phyloP scores from a whole-genome alignment of 92 coral and sea anemone genomes.

The Siderastrea radians region DNA sequence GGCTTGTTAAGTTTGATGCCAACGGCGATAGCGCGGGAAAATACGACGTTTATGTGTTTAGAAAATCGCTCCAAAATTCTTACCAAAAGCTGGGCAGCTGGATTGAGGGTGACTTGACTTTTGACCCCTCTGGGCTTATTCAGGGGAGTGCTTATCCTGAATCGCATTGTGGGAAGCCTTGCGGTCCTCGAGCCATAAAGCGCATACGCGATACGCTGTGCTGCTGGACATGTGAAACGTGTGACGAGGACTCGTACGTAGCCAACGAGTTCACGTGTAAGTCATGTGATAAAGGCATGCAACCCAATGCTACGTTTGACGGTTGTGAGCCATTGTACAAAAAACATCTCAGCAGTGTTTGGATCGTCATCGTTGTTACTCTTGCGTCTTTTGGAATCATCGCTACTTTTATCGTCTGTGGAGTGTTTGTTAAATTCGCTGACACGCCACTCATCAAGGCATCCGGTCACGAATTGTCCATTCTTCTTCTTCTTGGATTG shows the following conservation, averaged over 20 bases:
- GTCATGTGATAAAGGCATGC: constrained; percentile 67
- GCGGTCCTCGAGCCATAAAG: constrained; percentile 65
- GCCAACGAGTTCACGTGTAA: constrained; percentile 75
- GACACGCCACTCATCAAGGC: constrained; percentile 82
- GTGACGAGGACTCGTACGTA: constrained; percentile 66
- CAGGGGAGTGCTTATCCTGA: constrained; percentile 15
- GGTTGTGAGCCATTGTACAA: constrained; percentile 69
- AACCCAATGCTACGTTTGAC: constrained; percentile 61
- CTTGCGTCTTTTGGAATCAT: constrained; percentile 70
- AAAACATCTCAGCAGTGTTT: constrained; percentile 45
- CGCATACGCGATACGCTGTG: constrained; percentile 70
- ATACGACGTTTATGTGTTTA: constrained; percentile 65
- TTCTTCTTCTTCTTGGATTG: constrained; percentile 69
- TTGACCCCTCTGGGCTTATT: background rate
- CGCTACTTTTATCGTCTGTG: constrained; percentile 56
- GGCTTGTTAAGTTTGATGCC: constrained; percentile 62
- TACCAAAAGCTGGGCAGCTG: constrained; percentile 70
- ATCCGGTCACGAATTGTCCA: constrained; percentile 82
- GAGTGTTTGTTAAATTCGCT: constrained; percentile 72
- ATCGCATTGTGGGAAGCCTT: constrained; percentile 82
- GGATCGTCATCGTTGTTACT: constrained; percentile 56
- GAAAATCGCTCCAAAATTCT: background rate
- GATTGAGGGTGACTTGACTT: constrained; percentile 60
- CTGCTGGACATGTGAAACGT: constrained; percentile 88
- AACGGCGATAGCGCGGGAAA: constrained; percentile 78